Conservation (phyloP, 2,113 vertebrate species). For the Notiomystis cincta region DNA sequence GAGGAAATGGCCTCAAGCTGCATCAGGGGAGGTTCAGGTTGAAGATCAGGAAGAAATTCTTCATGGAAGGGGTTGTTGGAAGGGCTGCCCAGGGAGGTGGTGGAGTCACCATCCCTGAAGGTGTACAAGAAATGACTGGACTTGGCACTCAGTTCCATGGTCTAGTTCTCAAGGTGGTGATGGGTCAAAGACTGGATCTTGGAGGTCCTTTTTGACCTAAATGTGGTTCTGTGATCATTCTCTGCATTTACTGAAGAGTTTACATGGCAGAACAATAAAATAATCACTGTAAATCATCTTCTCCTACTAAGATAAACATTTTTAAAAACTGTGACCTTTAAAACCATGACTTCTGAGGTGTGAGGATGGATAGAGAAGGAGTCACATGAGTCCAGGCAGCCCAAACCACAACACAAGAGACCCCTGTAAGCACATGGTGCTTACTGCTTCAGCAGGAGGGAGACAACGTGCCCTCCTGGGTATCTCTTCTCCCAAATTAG, state of each 20-base stretch:
- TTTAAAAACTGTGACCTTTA: background rate
- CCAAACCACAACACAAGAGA: background rate
- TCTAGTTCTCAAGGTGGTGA: background rate
- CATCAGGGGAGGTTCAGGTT: rapidly evolving
- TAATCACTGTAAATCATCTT: background rate
- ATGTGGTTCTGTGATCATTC: background rate
- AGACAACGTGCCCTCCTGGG: background rate
- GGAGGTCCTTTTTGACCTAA: background rate
- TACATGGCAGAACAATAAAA: background rate
- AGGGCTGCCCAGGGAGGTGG: background rate
- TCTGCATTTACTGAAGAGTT: background rate
- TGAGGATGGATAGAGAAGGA: background rate
- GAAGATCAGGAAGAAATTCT: background rate
- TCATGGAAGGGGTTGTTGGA: background rate
- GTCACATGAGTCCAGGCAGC: background rate
- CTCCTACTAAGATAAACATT: background rate
- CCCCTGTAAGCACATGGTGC: rapidly evolving
- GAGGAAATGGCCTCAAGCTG: background rate
- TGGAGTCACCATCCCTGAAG: background rate
- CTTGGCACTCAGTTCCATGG: background rate
- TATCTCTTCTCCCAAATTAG: background rate
- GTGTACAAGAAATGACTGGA: background rate
- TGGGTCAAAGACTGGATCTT: rapidly evolving
- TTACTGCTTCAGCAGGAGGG: background rate
- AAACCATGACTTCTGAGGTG: background rate